These are phyloP conservation scores for Bombus fervidus DNA, from an alignment of 1,140 invertebrate genomes.

Conservation along the genomic window DNA sequence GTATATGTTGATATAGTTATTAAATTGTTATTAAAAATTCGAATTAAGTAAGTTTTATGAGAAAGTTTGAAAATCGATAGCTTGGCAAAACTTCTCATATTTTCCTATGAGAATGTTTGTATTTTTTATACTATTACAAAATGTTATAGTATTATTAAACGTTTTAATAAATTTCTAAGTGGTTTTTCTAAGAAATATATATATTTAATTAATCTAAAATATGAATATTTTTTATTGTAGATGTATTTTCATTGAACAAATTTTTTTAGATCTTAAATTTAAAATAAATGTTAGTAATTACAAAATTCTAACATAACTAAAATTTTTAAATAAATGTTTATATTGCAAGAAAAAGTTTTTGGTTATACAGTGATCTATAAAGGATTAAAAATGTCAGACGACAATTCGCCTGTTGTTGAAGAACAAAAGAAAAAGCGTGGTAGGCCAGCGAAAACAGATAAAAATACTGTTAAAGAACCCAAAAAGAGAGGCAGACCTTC, in stretches of 20 bases:
- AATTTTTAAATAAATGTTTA: neutral
- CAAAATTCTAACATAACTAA: neutral
- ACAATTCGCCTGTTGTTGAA: constrained; percentile 80
- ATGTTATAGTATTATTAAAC: neutral
- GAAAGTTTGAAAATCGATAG: constrained; percentile 33
- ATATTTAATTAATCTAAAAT: neutral
- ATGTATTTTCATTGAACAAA: neutral
- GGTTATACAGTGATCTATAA: constrained; percentile 48
- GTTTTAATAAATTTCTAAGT: neutral
- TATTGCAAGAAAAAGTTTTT: constrained; percentile 1
- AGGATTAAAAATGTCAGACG: constrained; percentile 79
- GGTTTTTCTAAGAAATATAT: neutral
- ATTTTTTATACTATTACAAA: neutral
- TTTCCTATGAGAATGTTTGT: neutral
- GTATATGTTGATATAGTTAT: neutral
- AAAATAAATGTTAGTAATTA: neutral
- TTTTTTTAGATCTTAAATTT: neutral
- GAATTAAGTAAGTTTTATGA: neutral
- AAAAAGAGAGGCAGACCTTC: constrained; percentile 80
- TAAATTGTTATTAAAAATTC: neutral
- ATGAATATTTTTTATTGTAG: neutral
- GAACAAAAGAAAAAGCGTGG: constrained; percentile 82
- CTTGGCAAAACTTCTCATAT: neutral
- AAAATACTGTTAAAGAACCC: constrained; percentile 78
- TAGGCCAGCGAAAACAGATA: constrained; percentile 79